A percentile compares a stretch with the other conserved stretches of the same genome.
Evolutionary conservation across 2,888 invertebrate genomes (phyloP).

Genomic region (Platycnemis pennipes): DNA sequence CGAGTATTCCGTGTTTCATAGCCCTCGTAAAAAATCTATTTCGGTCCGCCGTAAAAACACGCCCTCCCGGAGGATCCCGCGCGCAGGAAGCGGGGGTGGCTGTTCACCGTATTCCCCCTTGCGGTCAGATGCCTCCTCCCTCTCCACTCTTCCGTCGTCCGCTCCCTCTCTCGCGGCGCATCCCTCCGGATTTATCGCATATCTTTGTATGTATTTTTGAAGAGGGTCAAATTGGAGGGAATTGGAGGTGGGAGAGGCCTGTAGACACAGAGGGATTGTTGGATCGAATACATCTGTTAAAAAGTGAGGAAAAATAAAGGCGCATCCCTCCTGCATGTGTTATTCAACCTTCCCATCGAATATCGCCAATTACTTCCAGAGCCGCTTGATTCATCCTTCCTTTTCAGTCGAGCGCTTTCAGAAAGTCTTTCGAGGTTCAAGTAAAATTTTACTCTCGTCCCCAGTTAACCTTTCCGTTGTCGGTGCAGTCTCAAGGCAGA

Average conservation of each 20-base stretch:
- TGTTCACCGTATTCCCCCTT: not conserved
- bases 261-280: not conserved
- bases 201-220: constrained; percentile 56
- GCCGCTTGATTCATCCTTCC: not conserved
- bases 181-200: constrained; percentile 48
- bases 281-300: not conserved
- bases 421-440: too few species aligned
- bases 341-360: not conserved
- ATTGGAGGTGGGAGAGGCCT: not conserved
- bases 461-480: too few species aligned
- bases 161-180: not conserved
- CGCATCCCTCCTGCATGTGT: not conserved
- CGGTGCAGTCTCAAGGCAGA: too few species aligned
- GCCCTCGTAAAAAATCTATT: constrained; percentile 67
- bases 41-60: constrained; percentile 57
- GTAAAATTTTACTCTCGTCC: too few species aligned
- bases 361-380: not conserved
- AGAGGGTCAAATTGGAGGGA: constrained; percentile 26
- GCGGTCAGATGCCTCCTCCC: not conserved
- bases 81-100: not conserved
- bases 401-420: not conserved
- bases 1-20: constrained; percentile 30
- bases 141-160: not conserved
- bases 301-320: not conserved
- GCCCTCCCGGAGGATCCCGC: not conserved